These are phyloP conservation scores for Lacerta viridis DNA, from an alignment of 2,797 vertebrate genomes.

Conservation along the genomic window DNA sequence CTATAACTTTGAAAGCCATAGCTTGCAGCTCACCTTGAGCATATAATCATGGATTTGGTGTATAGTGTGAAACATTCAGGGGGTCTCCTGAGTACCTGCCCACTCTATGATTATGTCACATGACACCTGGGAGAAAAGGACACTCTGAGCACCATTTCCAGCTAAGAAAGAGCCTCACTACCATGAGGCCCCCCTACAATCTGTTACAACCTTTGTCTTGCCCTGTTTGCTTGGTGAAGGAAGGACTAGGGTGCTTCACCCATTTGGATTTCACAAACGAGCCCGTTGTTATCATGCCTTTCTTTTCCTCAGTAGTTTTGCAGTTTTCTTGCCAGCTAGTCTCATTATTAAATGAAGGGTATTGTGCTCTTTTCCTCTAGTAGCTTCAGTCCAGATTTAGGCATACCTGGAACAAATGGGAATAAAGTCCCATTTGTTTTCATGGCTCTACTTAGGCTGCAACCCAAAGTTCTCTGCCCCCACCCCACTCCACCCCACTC, in stretches of 20 bases:
- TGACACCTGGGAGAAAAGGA: background rate
- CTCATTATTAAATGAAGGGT: no score
- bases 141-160: background rate
- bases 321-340: no score
- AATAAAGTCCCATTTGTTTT: no score
- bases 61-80: background rate
- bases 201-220: background rate
- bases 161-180: background rate
- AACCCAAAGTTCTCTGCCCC: no score
- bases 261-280: background rate
- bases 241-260: background rate
- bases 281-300: no score
- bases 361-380: no score
- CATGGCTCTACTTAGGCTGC: no score
- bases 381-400: no score
- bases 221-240: background rate
- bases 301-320: no score
- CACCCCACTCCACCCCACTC: no score
- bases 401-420: no score
- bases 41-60: background rate
- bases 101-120: background rate
- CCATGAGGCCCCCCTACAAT: background rate
- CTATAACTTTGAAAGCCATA: background rate
- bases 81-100: background rate
- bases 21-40: background rate